Conservation (phyloP, 2,113 vertebrate genomes). For the Myrmecobius fasciatus region DNA sequence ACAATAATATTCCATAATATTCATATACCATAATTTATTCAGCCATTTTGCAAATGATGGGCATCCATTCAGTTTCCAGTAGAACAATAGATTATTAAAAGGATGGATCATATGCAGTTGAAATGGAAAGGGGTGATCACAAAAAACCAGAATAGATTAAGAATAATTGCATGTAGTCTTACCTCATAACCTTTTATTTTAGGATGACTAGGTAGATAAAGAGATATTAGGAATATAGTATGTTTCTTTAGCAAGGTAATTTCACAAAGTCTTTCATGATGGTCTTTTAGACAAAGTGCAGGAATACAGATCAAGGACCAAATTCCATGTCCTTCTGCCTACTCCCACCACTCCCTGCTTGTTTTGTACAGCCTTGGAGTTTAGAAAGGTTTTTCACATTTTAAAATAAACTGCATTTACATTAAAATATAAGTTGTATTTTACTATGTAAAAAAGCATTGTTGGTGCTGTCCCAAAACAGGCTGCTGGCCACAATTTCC, state of each 20-base stretch:
- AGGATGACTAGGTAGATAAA: neutral
- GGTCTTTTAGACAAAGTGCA: neutral
- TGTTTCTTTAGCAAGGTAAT: neutral
- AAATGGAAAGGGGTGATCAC: neutral
- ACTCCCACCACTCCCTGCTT: too few species aligned
- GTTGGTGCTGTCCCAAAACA: neutral
- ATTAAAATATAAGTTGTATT: neutral
- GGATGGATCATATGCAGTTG: neutral
- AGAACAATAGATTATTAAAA: too few species aligned
- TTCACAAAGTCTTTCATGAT: neutral
- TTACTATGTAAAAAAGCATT: neutral
- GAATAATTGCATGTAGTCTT: neutral
- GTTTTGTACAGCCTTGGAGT: neutral
- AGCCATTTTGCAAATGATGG: too few species aligned
- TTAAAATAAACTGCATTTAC: too few species aligned
- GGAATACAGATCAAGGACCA: neutral
- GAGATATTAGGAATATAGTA: neutral
- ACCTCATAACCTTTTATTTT: neutral
- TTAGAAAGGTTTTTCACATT: neutral
- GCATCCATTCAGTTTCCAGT: too few species aligned
- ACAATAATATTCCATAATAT: too few species aligned
- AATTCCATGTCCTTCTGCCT: neutral
- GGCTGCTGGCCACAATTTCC: neutral
- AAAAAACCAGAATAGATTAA: neutral
- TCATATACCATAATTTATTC: too few species aligned